A percentile compares a stretch with the other conserved stretches of the same genome.
Evolutionary conservation across 2,888 invertebrate genomes (phyloP).

Genomic region (Drosophila flavopinicola): DNA sequence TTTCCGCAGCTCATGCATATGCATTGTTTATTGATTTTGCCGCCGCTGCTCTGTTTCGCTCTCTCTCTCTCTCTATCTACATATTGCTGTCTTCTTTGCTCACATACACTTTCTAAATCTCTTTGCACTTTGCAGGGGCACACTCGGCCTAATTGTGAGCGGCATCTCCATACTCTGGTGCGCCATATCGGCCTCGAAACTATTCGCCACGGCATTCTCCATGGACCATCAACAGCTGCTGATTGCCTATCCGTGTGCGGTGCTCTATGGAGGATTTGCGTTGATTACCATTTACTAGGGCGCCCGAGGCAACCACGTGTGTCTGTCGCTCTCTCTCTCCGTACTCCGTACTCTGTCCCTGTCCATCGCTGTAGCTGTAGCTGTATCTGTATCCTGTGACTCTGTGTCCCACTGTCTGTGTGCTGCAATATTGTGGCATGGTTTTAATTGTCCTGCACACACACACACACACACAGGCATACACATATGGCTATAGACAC

Average conservation of each 20-base stretch:
- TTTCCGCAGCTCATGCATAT: constrained; percentile 67
- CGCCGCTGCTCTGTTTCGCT: constrained; percentile 36
- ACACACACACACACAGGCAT: constrained; percentile 21
- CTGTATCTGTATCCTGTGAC: constrained; percentile 18
- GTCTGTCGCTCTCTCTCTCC: constrained; percentile 7
- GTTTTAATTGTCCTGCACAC: constrained; percentile 68
- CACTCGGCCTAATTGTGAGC: constrained; percentile 86
- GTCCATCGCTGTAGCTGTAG: constrained; percentile 7
- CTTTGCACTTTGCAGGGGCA: constrained; percentile 84
- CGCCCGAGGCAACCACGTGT: constrained; percentile 38
- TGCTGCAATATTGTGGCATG: constrained; percentile 61
- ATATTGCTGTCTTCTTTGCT: constrained; percentile 7
- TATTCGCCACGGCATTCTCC: constrained; percentile 90
- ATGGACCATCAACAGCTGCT: constrained; percentile 90
- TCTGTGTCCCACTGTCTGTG: constrained; percentile 16
- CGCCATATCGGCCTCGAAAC: constrained; percentile 90
- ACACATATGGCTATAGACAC: constrained; percentile 46
- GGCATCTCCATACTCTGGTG: constrained; percentile 89
- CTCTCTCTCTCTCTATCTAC: constrained; percentile 13
- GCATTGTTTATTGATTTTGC: constrained; percentile 76
- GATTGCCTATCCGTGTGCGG: constrained; percentile 91
- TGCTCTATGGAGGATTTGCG: constrained; percentile 91
- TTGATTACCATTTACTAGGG: constrained; percentile 88
- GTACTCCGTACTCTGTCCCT: constrained; percentile 9
- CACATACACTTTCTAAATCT: constrained; percentile 33